These are phyloP conservation scores for Pycnonotus jocosus DNA, from an alignment of 2,113 vertebrate genomes.

Conservation along the genomic window DNA sequence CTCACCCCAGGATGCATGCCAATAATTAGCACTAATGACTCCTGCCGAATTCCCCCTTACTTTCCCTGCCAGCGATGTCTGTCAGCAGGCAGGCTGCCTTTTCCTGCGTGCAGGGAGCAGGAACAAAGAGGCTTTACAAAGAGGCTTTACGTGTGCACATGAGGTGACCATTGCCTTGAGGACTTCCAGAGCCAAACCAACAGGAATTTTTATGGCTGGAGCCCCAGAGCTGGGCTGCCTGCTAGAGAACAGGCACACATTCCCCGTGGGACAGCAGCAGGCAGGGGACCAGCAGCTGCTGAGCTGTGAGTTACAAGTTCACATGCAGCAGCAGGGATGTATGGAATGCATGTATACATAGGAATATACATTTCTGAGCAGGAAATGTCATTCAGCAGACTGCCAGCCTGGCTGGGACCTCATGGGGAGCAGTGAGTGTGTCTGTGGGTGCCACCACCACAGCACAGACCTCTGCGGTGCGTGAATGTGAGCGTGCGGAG, in stretches of 20 bases:
- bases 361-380: neutral
- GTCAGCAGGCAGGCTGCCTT: neutral
- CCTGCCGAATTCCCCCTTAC: neutral
- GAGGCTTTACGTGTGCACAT: neutral
- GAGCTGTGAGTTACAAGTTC: fast-evolving
- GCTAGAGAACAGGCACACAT: fast-evolving
- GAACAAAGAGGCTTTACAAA: neutral
- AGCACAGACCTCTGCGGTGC: neutral
- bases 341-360: fast-evolving
- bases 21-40: neutral
- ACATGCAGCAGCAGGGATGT: neutral
- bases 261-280: neutral
- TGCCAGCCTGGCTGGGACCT: neutral
- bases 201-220: neutral
- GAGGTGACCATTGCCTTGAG: neutral
- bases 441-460: neutral
- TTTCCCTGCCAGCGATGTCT: neutral
- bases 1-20: neutral
- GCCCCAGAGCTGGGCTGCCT: neutral
- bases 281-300: fast-evolving
- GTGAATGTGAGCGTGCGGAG: neutral
- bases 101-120: neutral
- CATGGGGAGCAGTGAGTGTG: fast-evolving
- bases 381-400: neutral
- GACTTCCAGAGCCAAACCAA: neutral